Base-by-base conservation (phyloP, 2,888 invertebrate species). In the Agrotis puta region DNA sequence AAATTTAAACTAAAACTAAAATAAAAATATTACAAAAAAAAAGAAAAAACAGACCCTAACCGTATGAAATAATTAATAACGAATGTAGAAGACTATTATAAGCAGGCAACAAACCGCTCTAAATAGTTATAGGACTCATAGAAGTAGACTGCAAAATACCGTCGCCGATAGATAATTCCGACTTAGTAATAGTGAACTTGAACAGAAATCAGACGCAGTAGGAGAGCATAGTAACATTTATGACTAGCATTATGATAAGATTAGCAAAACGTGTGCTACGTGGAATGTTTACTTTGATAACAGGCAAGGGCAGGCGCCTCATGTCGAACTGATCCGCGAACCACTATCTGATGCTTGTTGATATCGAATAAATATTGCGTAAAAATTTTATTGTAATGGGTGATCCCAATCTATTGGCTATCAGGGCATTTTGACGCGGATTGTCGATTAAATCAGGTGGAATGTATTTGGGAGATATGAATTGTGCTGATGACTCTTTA, bases 311-410 rank as follows among this genome's bases (percentile, higher is more conserved):
- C 58, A 27, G 63, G 56, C 68, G 56, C 64, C 73, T 3, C 47
- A 11, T 50, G 51, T 54, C 24, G 22, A 18, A 9, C 39, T 22
- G 16, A 27, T 53, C 47, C 13, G 75, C 68, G 13, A 53, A 24
- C 58, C 2, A 24, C 16, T 57, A 48, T 45, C 54, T 33, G 43
- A 64, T 56, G 59, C 16, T 56, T 54, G 24, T 57, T 50, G 79
- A 79, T 72, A 73, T 61, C 39, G 22, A 71, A 63, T 63, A 70
- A 77, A 64, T 73, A 51, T 65, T 65, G 79, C 20, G 61, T 73
- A 64, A 73, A 54, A 73, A 43, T 57, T 20, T n/a, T 39, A 61
- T 72, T 51, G 39, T n/a, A 45, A 71, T 54, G 20, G 59, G 20
- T 39, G 47, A 72, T 61, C 54, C 20, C 53, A 50, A 64, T 61